Conservation (phyloP, 2,888 invertebrate species). For the Agrotis puta region DNA sequence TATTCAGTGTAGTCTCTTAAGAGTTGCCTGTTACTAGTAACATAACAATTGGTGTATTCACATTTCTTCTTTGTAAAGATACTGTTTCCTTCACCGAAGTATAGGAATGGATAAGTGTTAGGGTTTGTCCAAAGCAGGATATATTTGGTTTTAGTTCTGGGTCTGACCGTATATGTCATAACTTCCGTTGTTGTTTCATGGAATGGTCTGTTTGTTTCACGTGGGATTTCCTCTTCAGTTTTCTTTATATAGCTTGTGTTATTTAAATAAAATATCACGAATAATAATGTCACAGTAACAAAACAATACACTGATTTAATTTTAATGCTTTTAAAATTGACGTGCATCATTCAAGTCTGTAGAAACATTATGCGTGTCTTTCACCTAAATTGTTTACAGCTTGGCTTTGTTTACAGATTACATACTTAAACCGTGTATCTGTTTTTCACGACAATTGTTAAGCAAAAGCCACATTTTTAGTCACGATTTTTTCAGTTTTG, state of each 20-base stretch:
- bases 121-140: slow-evolving; percentile 81
- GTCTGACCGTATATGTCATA: slow-evolving; percentile 2
- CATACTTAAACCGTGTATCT: neutral
- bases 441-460: slow-evolving; percentile 38
- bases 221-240: slow-evolving; percentile 19
- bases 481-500: neutral
- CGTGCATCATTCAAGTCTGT: slow-evolving; percentile 35
- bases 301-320: slow-evolving; percentile 49
- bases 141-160: slow-evolving; percentile 66
- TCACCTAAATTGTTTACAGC: slow-evolving; percentile 10
- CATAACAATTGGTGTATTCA: slow-evolving; percentile 78
- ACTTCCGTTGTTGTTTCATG: slow-evolving; percentile 21
- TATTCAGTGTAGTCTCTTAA: slow-evolving; percentile 74
- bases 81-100: slow-evolving; percentile 75
- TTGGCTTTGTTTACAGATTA: slow-evolving; percentile 39
- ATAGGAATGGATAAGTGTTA: slow-evolving; percentile 73
- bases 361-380: slow-evolving; percentile 14
- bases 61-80: slow-evolving; percentile 77
- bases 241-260: slow-evolving; percentile 47
- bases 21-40: slow-evolving; percentile 74
- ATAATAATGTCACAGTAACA: slow-evolving; percentile 36
- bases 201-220: slow-evolving; percentile 12
- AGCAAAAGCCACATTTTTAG: slow-evolving; percentile 25
- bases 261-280: slow-evolving; percentile 51
- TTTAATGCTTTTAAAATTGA: slow-evolving; percentile 33